phyloP scores from a whole-genome alignment of 1,140 invertebrate genomes.

The Colletes gigas region DNA sequence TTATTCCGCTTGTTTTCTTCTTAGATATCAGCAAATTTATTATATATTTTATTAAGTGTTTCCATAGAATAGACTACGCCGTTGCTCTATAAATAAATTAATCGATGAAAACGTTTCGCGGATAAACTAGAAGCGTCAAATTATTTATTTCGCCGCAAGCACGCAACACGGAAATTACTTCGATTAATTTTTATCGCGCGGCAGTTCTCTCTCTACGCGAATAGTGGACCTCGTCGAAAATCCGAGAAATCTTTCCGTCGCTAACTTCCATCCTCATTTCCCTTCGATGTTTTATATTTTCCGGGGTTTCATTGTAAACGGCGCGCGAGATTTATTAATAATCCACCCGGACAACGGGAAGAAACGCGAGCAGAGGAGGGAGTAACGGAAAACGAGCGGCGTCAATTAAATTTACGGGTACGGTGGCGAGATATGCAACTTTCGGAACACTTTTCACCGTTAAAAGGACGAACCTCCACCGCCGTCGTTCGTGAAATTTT shows the following conservation, averaged over 20 bases:
- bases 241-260: neutral
- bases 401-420: slow-evolving; percentile 40
- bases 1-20: no score
- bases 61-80: no score
- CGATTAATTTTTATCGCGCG: neutral
- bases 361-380: neutral
- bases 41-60: no score
- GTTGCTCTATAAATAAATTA: no score
- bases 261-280: neutral
- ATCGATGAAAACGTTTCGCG: no score
- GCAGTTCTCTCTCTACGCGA: neutral
- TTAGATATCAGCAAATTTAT: no score
- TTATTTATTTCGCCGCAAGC: neutral
- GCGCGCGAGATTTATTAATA: slow-evolving; percentile 41
- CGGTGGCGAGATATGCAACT: slow-evolving; percentile 12
- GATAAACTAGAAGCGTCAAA: neutral
- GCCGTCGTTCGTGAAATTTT: slow-evolving; percentile 12
- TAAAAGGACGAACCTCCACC: neutral
- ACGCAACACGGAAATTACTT: neutral
- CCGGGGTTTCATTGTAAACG: slow-evolving; percentile 16
- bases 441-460: neutral
- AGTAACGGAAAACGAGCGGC: neutral
- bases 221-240: neutral
- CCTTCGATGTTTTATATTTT: slow-evolving; percentile 1
- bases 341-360: slow-evolving; percentile 10